Evolutionary conservation across 2,888 invertebrate species (phyloP), one percentile per base, ranked within the genome.

Genomic region (Melinaea menophilus): DNA sequence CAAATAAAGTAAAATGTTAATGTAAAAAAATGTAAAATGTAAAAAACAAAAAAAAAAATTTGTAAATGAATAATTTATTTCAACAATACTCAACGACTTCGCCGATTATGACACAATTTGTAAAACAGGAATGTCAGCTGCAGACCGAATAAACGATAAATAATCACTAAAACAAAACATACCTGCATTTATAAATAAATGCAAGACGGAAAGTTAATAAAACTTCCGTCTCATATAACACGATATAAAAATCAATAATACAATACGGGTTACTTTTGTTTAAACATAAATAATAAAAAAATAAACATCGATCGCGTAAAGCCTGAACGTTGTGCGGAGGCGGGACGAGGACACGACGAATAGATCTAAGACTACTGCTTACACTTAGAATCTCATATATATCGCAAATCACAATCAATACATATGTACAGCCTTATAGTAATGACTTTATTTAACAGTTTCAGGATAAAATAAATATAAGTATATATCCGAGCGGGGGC

Each of bases 101-200:
- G 60, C 55, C 34, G 55, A 13, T 59, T 9, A n/a, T 13, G 13
- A 5, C 41, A 46, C 55, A 54, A 55, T 22, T 55, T 41, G 45
- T 33, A n/a, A 34, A 41, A 41, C 37, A 33, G 55, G 60, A 60
- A 60, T 60, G 60, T 60, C 60, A 55, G 33, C 33, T 41, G 5
- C 22, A 4, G 48, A 48, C n/a, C n/a, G 7, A 13, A n/a, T 12
- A 54, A 12, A 2, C 5, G 9, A 33, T 4, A 13, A 60, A 33
- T 12, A 12, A 46, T 45, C 46, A 46, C 11, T 34, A 12, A 34
- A 46, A 5, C 22, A 9, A 55, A 34, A 60, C 11, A 41, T 31
- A 33, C 12, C 22, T 45, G 55, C 59, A 59, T 59, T 55, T 55
- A 59, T 56, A 13, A 45, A 34, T 55, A 59, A 59, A 59, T 59